These are phyloP conservation scores for Amblyopsis hoosieri DNA, from an alignment of 2,797 vertebrate species.

Conservation along the genomic window DNA sequence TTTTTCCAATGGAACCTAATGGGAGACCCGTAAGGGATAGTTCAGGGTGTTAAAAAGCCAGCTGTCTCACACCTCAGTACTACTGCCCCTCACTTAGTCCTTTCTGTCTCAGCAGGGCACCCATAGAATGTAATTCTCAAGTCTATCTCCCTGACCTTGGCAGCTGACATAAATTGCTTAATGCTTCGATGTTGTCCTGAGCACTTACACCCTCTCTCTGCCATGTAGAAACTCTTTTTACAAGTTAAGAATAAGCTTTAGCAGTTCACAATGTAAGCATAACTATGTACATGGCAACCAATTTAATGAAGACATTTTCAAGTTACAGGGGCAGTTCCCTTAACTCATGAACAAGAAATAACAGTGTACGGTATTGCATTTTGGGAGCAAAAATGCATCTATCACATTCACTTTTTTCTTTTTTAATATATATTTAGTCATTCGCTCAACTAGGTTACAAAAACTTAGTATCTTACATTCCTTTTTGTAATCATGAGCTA, in stretches of 20 bases:
- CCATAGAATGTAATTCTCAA: slow-evolving; percentile 51
- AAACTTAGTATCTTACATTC: slow-evolving; percentile 69
- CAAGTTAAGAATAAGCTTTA: slow-evolving; percentile 46
- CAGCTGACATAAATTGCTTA: slow-evolving; percentile 14
- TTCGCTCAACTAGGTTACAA: slow-evolving; percentile 73
- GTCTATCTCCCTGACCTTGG: slow-evolving; percentile 47
- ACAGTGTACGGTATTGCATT: slow-evolving; percentile 58
- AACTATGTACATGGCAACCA: slow-evolving; percentile 44
- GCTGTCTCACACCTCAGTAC: slow-evolving; percentile 65
- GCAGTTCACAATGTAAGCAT: slow-evolving; percentile 47
- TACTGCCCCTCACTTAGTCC: slow-evolving; percentile 63
- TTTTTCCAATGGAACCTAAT: slow-evolving; percentile 96
- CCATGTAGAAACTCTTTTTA: slow-evolving; percentile 40
- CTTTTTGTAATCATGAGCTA: slow-evolving; percentile 82
- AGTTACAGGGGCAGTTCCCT: slow-evolving; percentile 47
- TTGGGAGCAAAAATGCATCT: slow-evolving; percentile 58
- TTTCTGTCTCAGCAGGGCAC: slow-evolving; percentile 69
- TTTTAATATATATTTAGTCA: slow-evolving; percentile 50
- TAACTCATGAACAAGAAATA: slow-evolving; percentile 57
- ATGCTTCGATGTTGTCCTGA: slow-evolving; percentile 39
- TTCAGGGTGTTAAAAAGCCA: slow-evolving; percentile 80
- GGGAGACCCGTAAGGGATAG: slow-evolving; percentile 86
- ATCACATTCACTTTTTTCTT: slow-evolving; percentile 67
- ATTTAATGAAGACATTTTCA: slow-evolving; percentile 48
- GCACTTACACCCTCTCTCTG: slow-evolving; percentile 28